Base-by-base conservation (phyloP, 2,888 invertebrate genomes). In the Habroteleia sp. region DNA sequence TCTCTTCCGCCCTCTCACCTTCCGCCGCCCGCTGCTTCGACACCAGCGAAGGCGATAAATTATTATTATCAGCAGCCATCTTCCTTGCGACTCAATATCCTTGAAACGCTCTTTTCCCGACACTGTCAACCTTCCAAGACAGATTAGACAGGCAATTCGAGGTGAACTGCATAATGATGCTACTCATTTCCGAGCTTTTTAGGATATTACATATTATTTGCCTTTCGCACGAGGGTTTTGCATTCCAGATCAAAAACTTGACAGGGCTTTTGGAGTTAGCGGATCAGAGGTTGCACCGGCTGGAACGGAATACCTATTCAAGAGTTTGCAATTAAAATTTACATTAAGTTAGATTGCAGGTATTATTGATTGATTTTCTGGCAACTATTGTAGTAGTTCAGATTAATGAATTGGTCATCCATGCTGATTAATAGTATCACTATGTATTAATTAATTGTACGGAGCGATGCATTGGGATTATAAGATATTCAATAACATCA, bases 31-130 rank as follows among this genome's bases (percentile, higher is more conserved):
- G 29, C 52, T 41, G 58, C 48, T 66, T 44, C 31, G 31, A 35
- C 31, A 54, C 33, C 52, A 8, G 37, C 42, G 58, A 41, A 56
- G 48, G 27, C 54, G 66, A 72, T 73, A 63, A 76, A 76, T 73
- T 72, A 69, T 76, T 76, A 72, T 76, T 60, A 76, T 72, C 65
- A 52, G 44, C 63, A 35, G 62, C 75, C 75, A 71, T 77, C 69
- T 77, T 74, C 56, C 62, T 42, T 25, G 60, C 58, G 25, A 44
- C 68, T 56, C 74, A 74, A 80, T 79, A 75, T 75, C 77, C 76
- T 60, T 56, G 65, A 69, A 65, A 60, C 66, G 50, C 50, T 65
- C 69, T 66, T 58, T 76, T 63, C 44, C 33, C 27, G 25, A 23
- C 54, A 42, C 69, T 71, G 65, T 69, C 74, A 65, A 54, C 54